Percentiles rank a stretch among this genome's conserved stretches.
Conservation (phyloP, 2,797 vertebrate genomes). For the Pseudochaenichthys georgianus region DNA sequence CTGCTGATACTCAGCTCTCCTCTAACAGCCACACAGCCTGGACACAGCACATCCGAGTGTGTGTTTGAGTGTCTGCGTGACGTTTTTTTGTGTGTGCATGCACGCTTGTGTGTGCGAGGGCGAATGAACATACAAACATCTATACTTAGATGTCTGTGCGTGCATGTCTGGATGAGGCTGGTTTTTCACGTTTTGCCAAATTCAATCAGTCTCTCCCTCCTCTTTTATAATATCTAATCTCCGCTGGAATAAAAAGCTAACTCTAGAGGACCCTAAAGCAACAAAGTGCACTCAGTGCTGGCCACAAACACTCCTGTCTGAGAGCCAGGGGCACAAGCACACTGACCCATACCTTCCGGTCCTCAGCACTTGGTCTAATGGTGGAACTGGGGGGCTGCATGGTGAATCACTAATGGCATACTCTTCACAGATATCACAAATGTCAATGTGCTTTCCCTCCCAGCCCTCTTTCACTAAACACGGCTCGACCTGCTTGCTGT, state of each 20-base stretch:
- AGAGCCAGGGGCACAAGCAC: slow-evolving; percentile 65
- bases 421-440: slow-evolving; percentile 76
- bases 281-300: slow-evolving; percentile 56
- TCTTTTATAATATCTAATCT: slow-evolving; percentile 62
- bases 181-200: slow-evolving; percentile 35
- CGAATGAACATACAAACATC: slow-evolving; percentile 22
- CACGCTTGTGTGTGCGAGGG: background rate
- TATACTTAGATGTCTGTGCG: slow-evolving; percentile 26
- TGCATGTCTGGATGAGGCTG: slow-evolving; percentile 29
- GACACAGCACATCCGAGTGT: slow-evolving; percentile 29
- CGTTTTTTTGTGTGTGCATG: background rate
- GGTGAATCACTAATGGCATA: slow-evolving; percentile 74
- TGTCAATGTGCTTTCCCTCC: slow-evolving; percentile 67
- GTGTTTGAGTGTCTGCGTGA: slow-evolving; percentile 2
- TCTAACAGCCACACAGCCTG: slow-evolving; percentile 59
- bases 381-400: slow-evolving; percentile 52
- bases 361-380: slow-evolving; percentile 64
- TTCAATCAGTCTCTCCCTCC: slow-evolving; percentile 34
- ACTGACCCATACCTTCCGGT: slow-evolving; percentile 74
- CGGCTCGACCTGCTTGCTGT: slow-evolving; percentile 22
- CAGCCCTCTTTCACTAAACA: slow-evolving; percentile 49
- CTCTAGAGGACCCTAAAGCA: slow-evolving; percentile 58
- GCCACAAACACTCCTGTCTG: slow-evolving; percentile 50
- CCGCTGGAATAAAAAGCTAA: slow-evolving; percentile 46
- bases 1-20: slow-evolving; percentile 74